Evolutionary conservation across 2,113 vertebrate genomes (phyloP).

Genomic region (Oreochromis niloticus): DNA sequence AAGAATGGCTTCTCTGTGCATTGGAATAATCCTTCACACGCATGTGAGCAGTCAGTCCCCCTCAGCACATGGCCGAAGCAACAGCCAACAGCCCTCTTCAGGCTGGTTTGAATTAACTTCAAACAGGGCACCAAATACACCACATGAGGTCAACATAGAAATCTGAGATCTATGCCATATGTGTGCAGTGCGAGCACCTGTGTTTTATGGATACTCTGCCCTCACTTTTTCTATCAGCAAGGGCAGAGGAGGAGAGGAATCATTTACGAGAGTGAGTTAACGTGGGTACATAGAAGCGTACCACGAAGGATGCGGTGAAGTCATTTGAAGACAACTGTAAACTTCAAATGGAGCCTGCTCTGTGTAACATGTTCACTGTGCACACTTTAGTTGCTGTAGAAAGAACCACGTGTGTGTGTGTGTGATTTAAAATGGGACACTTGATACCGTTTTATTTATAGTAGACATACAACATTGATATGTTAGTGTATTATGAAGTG

Average conservation of each 20-base stretch:
- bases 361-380: neutral
- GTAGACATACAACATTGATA: neutral
- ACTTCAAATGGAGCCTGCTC: neutral
- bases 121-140: neutral
- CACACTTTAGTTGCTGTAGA: neutral
- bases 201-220: neutral
- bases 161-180: neutral
- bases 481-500: neutral
- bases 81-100: neutral
- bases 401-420: neutral
- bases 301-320: neutral
- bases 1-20: constrained; percentile 57
- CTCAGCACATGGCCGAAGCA: neutral
- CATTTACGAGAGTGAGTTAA: neutral
- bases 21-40: constrained; percentile 11
- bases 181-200: neutral
- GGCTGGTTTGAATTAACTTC: constrained; percentile 32
- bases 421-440: neutral
- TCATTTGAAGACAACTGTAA: neutral
- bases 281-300: neutral
- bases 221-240: neutral
- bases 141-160: neutral
- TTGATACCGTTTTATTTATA: neutral
- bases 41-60: neutral
- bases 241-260: neutral